These are phyloP conservation scores for Leptinotarsa tumamoca DNA, from an alignment of 2,888 invertebrate genomes.

Conservation along the genomic window DNA sequence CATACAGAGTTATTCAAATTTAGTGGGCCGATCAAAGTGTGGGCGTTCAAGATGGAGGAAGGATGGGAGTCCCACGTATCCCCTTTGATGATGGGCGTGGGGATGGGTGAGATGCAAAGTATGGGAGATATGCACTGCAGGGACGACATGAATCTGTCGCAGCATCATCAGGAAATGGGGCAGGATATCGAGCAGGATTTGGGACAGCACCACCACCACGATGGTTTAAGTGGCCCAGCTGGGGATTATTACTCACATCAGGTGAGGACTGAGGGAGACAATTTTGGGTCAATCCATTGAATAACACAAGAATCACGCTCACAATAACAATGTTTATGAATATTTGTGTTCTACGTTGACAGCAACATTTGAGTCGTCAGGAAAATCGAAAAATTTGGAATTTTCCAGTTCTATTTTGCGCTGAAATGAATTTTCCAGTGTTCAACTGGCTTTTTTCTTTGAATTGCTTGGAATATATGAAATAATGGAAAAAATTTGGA, in stretches of 20 bases:
- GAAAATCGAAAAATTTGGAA: too few species aligned
- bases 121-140: slow-evolving; percentile 59
- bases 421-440: too few species aligned
- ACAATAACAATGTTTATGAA: too few species aligned
- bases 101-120: slow-evolving; percentile 61
- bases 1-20: slow-evolving; percentile 48
- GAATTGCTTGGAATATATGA: too few species aligned
- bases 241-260: slow-evolving; percentile 53
- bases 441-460: too few species aligned
- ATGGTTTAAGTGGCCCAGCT: slow-evolving; percentile 33
- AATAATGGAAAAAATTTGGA: too few species aligned
- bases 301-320: too few species aligned
- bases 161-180: slow-evolving; percentile 52
- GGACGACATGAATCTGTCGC: slow-evolving; percentile 56
- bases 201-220: slow-evolving; percentile 46
- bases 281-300: too few species aligned
- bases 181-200: slow-evolving; percentile 49
- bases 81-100: slow-evolving; percentile 66
- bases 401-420: too few species aligned
- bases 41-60: slow-evolving; percentile 65
- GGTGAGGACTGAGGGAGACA: slow-evolving; percentile 40
- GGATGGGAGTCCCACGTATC: slow-evolving; percentile 66
- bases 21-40: slow-evolving; percentile 52
- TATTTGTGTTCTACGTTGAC: too few species aligned
- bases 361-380: too few species aligned